These are phyloP conservation scores for Athrips mouffetella DNA, from an alignment of 2,888 invertebrate species.

Conservation along the genomic window DNA sequence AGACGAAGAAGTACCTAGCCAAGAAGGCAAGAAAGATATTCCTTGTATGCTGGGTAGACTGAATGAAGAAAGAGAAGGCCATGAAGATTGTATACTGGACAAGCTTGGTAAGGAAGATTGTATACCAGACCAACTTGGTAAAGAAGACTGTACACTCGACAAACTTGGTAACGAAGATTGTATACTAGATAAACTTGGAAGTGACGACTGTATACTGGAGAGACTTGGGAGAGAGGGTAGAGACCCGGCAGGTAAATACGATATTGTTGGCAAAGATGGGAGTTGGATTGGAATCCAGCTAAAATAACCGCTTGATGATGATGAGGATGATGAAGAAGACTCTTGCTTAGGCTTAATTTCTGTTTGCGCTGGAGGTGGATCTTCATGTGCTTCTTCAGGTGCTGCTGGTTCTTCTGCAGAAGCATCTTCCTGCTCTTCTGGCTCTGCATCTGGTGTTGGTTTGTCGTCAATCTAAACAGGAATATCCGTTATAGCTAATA, in stretches of 20 bases:
- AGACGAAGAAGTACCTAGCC: not conserved
- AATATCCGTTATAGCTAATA: too few species aligned
- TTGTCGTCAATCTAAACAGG: not conserved
- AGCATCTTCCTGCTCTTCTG: not conserved
- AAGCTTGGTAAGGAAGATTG: not conserved
- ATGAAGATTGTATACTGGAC: not conserved
- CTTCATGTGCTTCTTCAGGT: not conserved
- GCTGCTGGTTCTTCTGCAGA: not conserved
- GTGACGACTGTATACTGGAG: not conserved
- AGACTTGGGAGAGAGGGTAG: not conserved
- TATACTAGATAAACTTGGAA: not conserved
- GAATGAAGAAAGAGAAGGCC: not conserved
- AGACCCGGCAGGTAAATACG: not conserved
- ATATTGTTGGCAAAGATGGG: not conserved
- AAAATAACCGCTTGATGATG: not conserved
- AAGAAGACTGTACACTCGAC: not conserved
- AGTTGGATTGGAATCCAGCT: not conserved
- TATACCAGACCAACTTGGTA: not conserved
- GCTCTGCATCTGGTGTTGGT: not conserved
- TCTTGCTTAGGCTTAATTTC: not conserved
- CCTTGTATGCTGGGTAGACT: not conserved
- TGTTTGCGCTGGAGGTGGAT: not conserved
- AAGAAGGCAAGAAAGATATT: not conserved
- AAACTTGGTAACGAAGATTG: not conserved
- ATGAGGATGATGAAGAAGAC: not conserved